Evolutionary conservation across 2,888 invertebrate species (phyloP).

Genomic region (Agrotis exclamationis): DNA sequence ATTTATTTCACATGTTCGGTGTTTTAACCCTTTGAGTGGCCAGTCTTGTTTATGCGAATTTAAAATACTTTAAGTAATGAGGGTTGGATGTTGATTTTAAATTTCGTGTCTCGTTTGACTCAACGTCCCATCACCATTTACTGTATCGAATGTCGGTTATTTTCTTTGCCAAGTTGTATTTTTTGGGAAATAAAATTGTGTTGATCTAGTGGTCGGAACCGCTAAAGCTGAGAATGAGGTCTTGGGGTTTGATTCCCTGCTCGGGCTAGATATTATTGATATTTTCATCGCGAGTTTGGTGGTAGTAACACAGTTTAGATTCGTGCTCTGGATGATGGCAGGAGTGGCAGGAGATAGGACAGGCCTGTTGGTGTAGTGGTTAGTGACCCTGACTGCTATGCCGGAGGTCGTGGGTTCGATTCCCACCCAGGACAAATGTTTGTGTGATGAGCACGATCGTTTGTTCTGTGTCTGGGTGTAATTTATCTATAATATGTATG

Average conservation of each 20-base stretch:
- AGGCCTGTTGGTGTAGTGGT: too few relatives aligned
- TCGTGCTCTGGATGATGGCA: too few relatives aligned
- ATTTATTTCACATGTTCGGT: slow-evolving; percentile 56
- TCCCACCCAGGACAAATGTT: too few relatives aligned
- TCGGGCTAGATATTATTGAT: not conserved
- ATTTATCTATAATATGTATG: too few relatives aligned
- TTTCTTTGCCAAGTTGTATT: not conserved
- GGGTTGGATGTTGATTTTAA: slow-evolving; percentile 33
- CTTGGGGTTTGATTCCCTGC: not conserved
- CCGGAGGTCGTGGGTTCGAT: too few relatives aligned
- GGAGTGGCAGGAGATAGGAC: too few relatives aligned
- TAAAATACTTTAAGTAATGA: slow-evolving; percentile 51
- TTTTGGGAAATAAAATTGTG: not conserved
- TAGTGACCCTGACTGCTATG: too few relatives aligned
- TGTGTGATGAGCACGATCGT: too few relatives aligned
- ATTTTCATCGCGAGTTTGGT: too few relatives aligned
- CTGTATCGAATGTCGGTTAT: not conserved
- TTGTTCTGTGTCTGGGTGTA: too few relatives aligned
- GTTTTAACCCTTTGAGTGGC: slow-evolving; percentile 37
- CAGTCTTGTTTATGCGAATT: slow-evolving; percentile 37
- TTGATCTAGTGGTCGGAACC: not conserved
- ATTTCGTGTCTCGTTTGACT: slow-evolving; percentile 32
- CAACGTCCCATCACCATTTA: not conserved
- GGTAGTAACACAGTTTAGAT: too few relatives aligned
- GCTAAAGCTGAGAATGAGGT: not conserved